phyloP scores from a whole-genome alignment of 2,888 invertebrate species.

The Boloria selene region DNA sequence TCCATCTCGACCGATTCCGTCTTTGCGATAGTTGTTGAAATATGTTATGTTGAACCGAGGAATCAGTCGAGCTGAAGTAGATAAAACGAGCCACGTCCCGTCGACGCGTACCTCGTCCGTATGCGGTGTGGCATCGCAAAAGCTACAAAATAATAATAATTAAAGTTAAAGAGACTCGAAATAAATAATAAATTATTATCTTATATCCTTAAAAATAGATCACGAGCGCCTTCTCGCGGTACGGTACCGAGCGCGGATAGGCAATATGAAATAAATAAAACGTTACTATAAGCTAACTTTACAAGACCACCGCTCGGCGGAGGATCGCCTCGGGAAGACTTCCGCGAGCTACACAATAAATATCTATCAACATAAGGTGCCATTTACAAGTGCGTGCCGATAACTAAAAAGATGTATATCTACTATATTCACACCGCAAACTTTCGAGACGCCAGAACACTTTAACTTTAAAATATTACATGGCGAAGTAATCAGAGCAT shows the following conservation, averaged over 20 bases:
- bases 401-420: conserved; percentile 71
- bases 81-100: conserved; percentile 68
- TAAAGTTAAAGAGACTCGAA: conserved; percentile 82
- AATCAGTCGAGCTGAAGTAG: conserved; percentile 55
- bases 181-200: conserved; percentile 83
- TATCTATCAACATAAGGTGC: conserved; percentile 80
- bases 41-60: conserved; percentile 43
- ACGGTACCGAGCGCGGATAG: conserved; percentile 80
- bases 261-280: conserved; percentile 81
- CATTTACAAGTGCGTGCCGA: conserved; percentile 81
- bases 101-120: conserved; percentile 75
- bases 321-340: conserved; percentile 80
- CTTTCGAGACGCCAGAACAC: conserved; percentile 80
- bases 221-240: conserved; percentile 82
- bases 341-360: conserved; percentile 81
- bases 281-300: conserved; percentile 80
- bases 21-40: conserved; percentile 34
- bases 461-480: conserved; percentile 75
- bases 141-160: conserved; percentile 74
- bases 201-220: conserved; percentile 82
- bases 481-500: conserved; percentile 74
- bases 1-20: conserved; percentile 56
- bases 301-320: conserved; percentile 82
- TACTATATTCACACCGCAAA: conserved; percentile 80
- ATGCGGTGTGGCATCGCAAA: conserved; percentile 78